phyloP scores from a whole-genome alignment of 2,888 invertebrate species.

The Clostera curtula region DNA sequence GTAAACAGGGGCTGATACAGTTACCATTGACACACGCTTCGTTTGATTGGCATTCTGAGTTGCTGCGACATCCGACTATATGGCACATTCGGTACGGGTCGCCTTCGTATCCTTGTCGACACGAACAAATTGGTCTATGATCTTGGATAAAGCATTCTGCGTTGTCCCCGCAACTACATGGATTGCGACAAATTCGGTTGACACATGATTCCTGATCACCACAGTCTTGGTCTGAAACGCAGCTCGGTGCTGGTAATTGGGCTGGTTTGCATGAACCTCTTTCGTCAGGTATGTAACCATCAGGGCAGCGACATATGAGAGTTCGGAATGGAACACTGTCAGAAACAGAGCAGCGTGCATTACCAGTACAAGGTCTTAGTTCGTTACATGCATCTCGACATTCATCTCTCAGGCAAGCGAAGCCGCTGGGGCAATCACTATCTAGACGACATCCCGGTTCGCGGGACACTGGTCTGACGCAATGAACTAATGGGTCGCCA shows the following conservation, averaged over 20 bases:
- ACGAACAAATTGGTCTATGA: constrained; percentile 91
- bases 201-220: constrained; percentile 86
- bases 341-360: constrained; percentile 86
- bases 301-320: constrained; percentile 91
- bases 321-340: constrained; percentile 91
- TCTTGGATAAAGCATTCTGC: constrained; percentile 87
- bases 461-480: constrained; percentile 70
- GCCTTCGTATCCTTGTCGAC: constrained; percentile 88
- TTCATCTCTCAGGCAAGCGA: constrained; percentile 86
- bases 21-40: constrained; percentile 90
- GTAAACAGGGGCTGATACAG: constrained; percentile 89
- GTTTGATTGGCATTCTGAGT: constrained; percentile 88
- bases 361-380: constrained; percentile 83
- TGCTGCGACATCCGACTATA: constrained; percentile 86
- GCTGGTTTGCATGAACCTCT: constrained; percentile 86
- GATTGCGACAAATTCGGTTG: constrained; percentile 89
- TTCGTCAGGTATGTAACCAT: constrained; percentile 87
- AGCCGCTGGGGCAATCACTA: constrained; percentile 84
- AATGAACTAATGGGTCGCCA: constrained; percentile 87
- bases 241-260: constrained; percentile 82
- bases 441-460: constrained; percentile 85
- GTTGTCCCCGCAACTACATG: constrained; percentile 91
- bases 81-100: constrained; percentile 89
- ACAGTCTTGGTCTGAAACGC: constrained; percentile 87
- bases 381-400: constrained; percentile 87